Base-by-base conservation (phyloP, 2,797 vertebrate species). In the Halcyon chelicuti region DNA sequence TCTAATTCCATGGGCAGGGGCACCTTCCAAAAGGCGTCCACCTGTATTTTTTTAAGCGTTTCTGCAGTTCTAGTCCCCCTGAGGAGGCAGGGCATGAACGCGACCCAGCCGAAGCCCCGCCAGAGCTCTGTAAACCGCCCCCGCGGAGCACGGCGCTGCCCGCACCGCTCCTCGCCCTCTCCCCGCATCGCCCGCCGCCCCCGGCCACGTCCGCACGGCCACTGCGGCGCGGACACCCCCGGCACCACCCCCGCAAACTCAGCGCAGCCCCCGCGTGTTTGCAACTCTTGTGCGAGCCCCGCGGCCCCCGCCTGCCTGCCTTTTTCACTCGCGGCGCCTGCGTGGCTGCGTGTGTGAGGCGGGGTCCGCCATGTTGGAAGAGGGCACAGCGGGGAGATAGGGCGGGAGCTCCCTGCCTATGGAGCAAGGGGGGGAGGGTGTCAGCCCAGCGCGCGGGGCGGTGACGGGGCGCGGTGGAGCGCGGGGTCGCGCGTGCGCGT, bases 31-130 rank as follows among this genome's bases (percentile, higher is more conserved):
- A 63, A 39, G 61, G 61, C 40, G 29, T 6, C 28, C 39, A 42
- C 47, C 9, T 8, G 42, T 2, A 7, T 60, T n/a, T 66, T 49
- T 8, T 23, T 37, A 19, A 7, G 1, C 4, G 7, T 16, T 60
- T 35, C 47, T 7, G 44, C 35, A 12, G 33, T 5, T 47, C 49
- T 9, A 23, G 18, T 42, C 46, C 47, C 39, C 58, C 2, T 0
- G 23, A 3, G 28, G 9, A 37, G 33, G 26, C 61, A 16, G 44
- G 16, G 62, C 35, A 33, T 4, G 6, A 39, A 13, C 14, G 12
- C 7, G 37, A 5, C 37, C 9, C n/a, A 5, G 9, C 71, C 3
- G 74, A 12, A 66, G 17, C 55, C 16, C n/a, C 44, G 0, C 15
- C 20, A 58, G 1, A n/a, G 42, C 54, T 10, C 62, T 11, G 74